A percentile compares a stretch with the other conserved stretches of the same genome.
Evolutionary conservation across 2,113 vertebrate species (phyloP).

Genomic region (Siniperca chuatsi): DNA sequence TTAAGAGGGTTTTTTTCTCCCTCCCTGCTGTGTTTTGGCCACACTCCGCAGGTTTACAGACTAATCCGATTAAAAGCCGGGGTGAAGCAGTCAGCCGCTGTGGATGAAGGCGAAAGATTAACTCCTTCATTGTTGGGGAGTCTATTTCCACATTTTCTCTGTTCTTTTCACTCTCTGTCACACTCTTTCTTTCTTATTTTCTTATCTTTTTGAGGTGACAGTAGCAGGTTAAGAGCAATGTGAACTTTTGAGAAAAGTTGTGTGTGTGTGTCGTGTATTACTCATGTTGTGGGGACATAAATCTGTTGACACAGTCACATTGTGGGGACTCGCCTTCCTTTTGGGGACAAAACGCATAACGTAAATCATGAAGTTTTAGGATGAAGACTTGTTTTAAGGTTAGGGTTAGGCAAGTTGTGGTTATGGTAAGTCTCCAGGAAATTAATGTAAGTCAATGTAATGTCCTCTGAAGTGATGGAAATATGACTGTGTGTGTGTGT

Average conservation of each 20-base stretch:
- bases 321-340: no score
- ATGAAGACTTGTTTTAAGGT: no score
- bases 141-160: constrained; percentile 1
- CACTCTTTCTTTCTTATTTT: not conserved
- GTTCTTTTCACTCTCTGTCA: constrained; percentile 5
- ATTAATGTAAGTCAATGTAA: no score
- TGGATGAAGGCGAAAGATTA: constrained; percentile 43
- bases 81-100: constrained; percentile 53
- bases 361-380: no score
- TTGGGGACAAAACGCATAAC: no score
- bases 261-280: constrained; percentile 1
- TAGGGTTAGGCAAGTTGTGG: no score
- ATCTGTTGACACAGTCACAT: no score
- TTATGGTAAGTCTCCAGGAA: no score
- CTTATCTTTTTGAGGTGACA: not conserved
- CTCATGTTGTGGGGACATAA: no score
- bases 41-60: constrained; percentile 42
- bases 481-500: no score
- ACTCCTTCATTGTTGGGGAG: constrained; percentile 49
- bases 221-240: constrained; percentile 25
- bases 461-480: no score
- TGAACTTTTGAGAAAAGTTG: constrained; percentile 42
- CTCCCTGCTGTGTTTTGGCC: constrained; percentile 53
- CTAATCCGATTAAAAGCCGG: constrained; percentile 68
- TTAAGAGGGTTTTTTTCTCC: not conserved